Evolutionary conservation across 1,140 invertebrate species (phyloP).

Genomic region (Heliconius eleuchia): DNA sequence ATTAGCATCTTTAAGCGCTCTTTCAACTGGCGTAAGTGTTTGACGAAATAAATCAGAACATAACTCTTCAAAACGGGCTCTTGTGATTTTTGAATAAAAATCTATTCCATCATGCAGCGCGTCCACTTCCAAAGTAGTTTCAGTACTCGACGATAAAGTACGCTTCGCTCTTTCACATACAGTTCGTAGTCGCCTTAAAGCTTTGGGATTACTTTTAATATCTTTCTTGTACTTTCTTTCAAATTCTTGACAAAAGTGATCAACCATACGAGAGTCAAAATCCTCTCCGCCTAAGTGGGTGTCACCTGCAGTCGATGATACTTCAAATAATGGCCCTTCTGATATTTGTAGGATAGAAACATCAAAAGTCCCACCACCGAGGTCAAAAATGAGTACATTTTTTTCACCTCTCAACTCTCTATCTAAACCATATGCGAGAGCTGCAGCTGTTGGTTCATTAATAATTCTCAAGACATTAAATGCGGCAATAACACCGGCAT

Average conservation of each 20-base stretch:
- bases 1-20: constrained; percentile 87
- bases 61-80: constrained; percentile 93
- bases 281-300: constrained; percentile 89
- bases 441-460: constrained; percentile 91
- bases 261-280: constrained; percentile 92
- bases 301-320: constrained; percentile 89
- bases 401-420: constrained; percentile 91
- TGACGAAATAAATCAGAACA: constrained; percentile 90
- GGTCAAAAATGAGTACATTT: constrained; percentile 88
- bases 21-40: constrained; percentile 88
- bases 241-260: constrained; percentile 90
- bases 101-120: constrained; percentile 90
- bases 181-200: constrained; percentile 88
- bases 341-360: constrained; percentile 94
- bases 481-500: constrained; percentile 41
- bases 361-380: constrained; percentile 91
- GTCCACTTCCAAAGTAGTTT: constrained; percentile 88
- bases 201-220: constrained; percentile 87
- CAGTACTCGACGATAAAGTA: constrained; percentile 85
- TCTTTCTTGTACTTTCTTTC: constrained; percentile 93
- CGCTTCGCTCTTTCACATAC: constrained; percentile 88
- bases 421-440: constrained; percentile 91
- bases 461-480: constrained; percentile 93
- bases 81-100: constrained; percentile 92
- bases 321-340: constrained; percentile 91